Evolutionary conservation across 2,113 vertebrate species (phyloP).

Genomic region (Dinomys branickii): DNA sequence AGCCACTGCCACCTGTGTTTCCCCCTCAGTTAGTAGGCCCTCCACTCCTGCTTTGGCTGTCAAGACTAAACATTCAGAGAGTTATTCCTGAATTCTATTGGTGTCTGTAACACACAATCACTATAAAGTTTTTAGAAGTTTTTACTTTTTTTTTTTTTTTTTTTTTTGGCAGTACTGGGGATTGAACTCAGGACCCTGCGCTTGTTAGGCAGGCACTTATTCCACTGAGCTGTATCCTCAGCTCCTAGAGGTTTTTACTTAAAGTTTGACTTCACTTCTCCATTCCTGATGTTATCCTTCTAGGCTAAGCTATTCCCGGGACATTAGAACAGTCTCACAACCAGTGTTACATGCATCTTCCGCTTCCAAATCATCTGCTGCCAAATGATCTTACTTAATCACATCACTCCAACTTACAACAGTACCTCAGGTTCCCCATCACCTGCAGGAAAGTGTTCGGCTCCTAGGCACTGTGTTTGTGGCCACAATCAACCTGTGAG

Average conservation of each 20-base stretch:
- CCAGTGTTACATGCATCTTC: neutral
- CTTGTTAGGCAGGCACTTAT: too few species aligned
- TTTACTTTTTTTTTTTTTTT: too few species aligned
- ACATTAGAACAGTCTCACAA: neutral
- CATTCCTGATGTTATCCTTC: neutral
- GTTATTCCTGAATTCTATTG: neutral
- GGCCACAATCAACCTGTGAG: neutral
- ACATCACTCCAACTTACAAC: neutral
- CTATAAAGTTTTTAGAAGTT: neutral
- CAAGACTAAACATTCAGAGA: neutral
- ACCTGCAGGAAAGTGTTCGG: neutral
- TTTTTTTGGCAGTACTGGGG: too few species aligned
- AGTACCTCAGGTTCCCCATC: neutral
- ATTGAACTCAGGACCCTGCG: too few species aligned
- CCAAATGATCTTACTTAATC: neutral
- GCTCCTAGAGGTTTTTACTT: too few species aligned
- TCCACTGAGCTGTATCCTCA: too few species aligned
- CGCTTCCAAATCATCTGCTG: neutral
- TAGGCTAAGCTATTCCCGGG: neutral
- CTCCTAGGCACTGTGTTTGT: neutral
- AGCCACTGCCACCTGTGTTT: neutral
- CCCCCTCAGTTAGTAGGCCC: neutral
- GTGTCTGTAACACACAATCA: neutral
- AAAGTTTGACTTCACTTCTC: constrained; percentile 19
- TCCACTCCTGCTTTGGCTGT: neutral